Evolutionary conservation across 2,113 vertebrate genomes (phyloP).

Genomic region (Heptranchias perlo): DNA sequence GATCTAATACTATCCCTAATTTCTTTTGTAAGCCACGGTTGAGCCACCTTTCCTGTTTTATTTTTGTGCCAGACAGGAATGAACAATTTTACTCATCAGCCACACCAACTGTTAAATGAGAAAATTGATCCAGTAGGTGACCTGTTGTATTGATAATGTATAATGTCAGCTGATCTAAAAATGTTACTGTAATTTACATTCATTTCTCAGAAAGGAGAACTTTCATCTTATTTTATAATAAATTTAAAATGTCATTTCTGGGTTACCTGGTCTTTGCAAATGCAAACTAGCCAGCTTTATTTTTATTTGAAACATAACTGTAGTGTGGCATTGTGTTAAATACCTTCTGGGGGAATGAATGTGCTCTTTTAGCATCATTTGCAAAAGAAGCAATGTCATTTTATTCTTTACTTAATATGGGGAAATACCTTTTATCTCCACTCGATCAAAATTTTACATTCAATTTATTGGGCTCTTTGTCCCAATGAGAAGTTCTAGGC

Average conservation of each 20-base stretch:
- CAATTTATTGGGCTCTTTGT: background rate
- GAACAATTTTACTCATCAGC: too few relatives aligned
- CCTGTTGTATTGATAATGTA: background rate
- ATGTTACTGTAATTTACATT: background rate
- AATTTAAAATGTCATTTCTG: background rate
- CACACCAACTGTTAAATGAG: background rate
- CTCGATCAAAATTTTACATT: background rate
- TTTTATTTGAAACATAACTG: background rate
- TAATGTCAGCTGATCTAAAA: background rate
- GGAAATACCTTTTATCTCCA: background rate
- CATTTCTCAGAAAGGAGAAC: background rate
- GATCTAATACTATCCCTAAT: too few relatives aligned
- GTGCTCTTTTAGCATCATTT: background rate
- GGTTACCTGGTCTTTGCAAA: background rate
- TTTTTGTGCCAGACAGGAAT: too few relatives aligned
- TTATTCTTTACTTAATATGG: background rate
- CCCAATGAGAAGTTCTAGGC: background rate
- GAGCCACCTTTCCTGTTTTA: too few relatives aligned
- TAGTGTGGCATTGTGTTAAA: background rate
- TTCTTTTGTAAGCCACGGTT: too few relatives aligned
- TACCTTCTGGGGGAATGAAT: background rate
- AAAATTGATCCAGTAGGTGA: background rate
- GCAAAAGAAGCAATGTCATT: background rate
- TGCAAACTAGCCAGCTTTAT: background rate
- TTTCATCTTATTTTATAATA: background rate